These are phyloP conservation scores for Nymphalis c-album DNA, from an alignment of 2,888 invertebrate genomes.

Conservation along the genomic window DNA sequence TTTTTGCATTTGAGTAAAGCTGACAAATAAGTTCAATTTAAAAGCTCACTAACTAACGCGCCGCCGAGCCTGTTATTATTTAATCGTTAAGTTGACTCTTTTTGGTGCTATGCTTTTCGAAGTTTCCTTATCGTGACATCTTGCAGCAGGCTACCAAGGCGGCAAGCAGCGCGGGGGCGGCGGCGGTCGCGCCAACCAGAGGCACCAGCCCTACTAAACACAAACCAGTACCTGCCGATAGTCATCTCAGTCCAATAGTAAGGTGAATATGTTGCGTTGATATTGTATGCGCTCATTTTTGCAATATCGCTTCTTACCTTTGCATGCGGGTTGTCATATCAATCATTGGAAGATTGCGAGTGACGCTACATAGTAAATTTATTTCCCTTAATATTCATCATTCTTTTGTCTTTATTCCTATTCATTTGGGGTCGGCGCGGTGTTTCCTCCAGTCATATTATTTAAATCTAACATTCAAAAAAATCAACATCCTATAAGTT, in stretches of 20 bases:
- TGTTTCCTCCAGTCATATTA: no score
- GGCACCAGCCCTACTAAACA: constrained; percentile 92
- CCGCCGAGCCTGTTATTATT: constrained; percentile 19
- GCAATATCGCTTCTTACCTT: not conserved
- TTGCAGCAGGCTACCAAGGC: constrained; percentile 85
- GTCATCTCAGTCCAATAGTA: constrained; percentile 78
- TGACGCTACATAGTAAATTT: not conserved
- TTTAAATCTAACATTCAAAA: no score
- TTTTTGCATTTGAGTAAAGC: no score
- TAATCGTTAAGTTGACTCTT: constrained; percentile 17
- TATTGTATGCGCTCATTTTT: not conserved
- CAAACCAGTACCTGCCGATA: constrained; percentile 69
- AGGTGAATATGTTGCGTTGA: constrained; percentile 52
- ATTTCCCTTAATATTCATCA: not conserved
- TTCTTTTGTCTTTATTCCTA: no score
- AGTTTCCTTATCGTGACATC: constrained; percentile 41
- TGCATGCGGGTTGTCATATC: not conserved
- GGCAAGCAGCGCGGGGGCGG: constrained; percentile 92
- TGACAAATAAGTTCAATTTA: no score
- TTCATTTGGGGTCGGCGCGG: no score
- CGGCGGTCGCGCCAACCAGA: constrained; percentile 89
- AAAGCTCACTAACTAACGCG: constrained; percentile 13
- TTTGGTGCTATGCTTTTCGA: constrained; percentile 27
- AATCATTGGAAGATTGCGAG: not conserved
- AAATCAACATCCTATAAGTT: no score